These are phyloP conservation scores for Rambutsinella grinnellia DNA, from an alignment of 2,888 invertebrate species.

Conservation along the genomic window DNA sequence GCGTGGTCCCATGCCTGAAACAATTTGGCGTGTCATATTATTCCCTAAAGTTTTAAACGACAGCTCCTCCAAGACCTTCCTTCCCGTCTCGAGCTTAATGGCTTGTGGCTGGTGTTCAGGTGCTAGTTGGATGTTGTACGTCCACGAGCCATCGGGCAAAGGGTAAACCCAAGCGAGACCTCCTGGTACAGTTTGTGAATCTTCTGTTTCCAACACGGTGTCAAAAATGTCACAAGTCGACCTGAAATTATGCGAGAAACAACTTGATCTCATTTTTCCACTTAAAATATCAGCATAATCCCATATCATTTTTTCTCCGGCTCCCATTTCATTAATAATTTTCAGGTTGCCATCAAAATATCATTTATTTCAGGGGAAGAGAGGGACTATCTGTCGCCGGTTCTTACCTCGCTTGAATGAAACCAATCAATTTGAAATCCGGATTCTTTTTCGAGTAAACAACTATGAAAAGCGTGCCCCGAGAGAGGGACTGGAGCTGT, in stretches of 20 bases:
- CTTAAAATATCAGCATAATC: not conserved
- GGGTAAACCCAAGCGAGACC: conserved; percentile 66
- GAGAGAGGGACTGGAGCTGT: conserved; percentile 81
- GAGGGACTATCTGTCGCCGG: not conserved
- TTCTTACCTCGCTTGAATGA: conserved; percentile 65
- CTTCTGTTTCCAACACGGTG: conserved; percentile 63
- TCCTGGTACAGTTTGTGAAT: conserved; percentile 54
- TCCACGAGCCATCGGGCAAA: conserved; percentile 65
- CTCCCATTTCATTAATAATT: conserved; percentile 9
- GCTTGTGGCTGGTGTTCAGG: conserved; percentile 58
- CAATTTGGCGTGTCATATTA: conserved; percentile 62
- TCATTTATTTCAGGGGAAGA: not conserved
- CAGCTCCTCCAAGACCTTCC: conserved; percentile 65
- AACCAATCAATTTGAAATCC: conserved; percentile 76
- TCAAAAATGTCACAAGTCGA: conserved; percentile 66
- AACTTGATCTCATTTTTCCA: conserved; percentile 33
- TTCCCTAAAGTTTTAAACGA: conserved; percentile 55
- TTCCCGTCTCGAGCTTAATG: conserved; percentile 66
- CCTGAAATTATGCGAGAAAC: conserved; percentile 50
- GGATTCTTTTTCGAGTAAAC: conserved; percentile 80
- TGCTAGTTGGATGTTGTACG: conserved; percentile 65
- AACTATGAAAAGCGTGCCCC: conserved; percentile 81
- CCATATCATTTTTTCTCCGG: not conserved
- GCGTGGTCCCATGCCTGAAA: conserved; percentile 83
- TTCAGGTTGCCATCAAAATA: conserved; percentile 26